These are phyloP conservation scores for Scomber japonicus DNA, from an alignment of 2,113 vertebrate genomes.

Conservation along the genomic window DNA sequence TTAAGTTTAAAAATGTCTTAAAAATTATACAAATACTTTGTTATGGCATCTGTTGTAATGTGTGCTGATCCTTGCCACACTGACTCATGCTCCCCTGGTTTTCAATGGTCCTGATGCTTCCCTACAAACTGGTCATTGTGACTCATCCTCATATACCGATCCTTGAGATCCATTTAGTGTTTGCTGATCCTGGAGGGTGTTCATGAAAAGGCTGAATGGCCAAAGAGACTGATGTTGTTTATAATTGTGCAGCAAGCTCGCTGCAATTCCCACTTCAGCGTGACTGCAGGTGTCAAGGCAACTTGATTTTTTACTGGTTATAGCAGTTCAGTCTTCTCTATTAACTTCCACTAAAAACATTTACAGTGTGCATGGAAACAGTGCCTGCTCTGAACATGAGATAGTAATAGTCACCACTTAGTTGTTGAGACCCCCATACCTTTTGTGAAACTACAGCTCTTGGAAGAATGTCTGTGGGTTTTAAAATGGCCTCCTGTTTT, in stretches of 20 bases:
- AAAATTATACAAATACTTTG: constrained; percentile 33
- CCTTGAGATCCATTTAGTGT: constrained; percentile 45
- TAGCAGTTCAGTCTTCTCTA: not conserved
- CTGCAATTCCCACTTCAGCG: constrained; percentile 13
- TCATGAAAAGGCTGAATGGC: constrained; percentile 50
- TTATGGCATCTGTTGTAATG: constrained; percentile 31
- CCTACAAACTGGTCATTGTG: constrained; percentile 43
- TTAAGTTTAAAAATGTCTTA: not conserved
- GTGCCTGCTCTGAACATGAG: not conserved
- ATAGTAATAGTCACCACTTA: not conserved
- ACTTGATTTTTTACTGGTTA: constrained; percentile 3
- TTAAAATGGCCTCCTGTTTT: constrained; percentile 1
- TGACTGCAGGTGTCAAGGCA: constrained; percentile 34
- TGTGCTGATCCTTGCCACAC: constrained; percentile 27
- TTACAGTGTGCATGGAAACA: not conserved
- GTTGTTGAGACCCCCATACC: not conserved
- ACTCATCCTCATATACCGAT: constrained; percentile 60
- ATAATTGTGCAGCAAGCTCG: not conserved
- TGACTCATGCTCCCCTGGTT: constrained; percentile 65
- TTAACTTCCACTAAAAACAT: constrained; percentile 5
- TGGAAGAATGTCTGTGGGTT: constrained; percentile 8
- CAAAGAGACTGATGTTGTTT: constrained; percentile 34
- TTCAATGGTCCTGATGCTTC: constrained; percentile 48
- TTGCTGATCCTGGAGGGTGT: constrained; percentile 45
- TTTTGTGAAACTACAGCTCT: constrained; percentile 3